Percentiles rank a stretch among this genome's conserved stretches.
These are phyloP conservation scores for Chaetorhynchus papuensis DNA, from an alignment of 2,113 vertebrate species.

Conservation along the genomic window DNA sequence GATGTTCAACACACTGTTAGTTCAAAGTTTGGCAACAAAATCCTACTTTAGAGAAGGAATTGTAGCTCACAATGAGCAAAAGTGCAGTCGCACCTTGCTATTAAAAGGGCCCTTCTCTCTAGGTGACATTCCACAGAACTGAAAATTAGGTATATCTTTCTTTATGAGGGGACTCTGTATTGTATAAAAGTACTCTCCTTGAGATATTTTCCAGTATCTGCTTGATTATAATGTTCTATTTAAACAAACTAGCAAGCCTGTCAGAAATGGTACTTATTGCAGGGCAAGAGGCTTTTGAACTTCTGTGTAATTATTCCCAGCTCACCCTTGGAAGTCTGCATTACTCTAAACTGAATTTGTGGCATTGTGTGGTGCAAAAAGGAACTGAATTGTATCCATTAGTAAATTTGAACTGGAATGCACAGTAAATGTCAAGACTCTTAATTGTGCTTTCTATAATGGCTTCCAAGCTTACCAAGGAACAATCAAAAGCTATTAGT, in stretches of 20 bases:
- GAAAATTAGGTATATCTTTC: constrained; percentile 10
- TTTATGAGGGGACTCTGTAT: neutral
- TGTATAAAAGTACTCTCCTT: constrained; percentile 23
- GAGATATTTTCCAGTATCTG: constrained; percentile 27
- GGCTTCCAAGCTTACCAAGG: constrained; percentile 70
- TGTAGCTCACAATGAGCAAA: neutral
- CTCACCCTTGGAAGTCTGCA: constrained; percentile 65
- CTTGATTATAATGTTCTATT: constrained; percentile 15
- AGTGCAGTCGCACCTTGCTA: neutral
- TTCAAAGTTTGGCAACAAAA: neutral
- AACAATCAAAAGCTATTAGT: constrained; percentile 77
- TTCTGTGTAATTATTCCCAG: constrained; percentile 70
- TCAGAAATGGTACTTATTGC: constrained; percentile 61
- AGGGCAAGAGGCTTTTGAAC: constrained; percentile 72
- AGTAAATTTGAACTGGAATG: constrained; percentile 72
- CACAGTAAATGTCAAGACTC: constrained; percentile 77
- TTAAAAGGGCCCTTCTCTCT: neutral
- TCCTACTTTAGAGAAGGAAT: neutral
- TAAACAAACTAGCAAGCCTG: constrained; percentile 47
- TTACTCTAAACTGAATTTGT: constrained; percentile 68
- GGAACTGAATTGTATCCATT: constrained; percentile 67
- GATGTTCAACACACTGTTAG: neutral
- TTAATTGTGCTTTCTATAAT: constrained; percentile 73
- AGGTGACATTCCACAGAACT: neutral
- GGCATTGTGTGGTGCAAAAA: constrained; percentile 55